These are phyloP conservation scores for Drosophila sp. DNA, from an alignment of 1,140 invertebrate genomes.

Conservation along the genomic window DNA sequence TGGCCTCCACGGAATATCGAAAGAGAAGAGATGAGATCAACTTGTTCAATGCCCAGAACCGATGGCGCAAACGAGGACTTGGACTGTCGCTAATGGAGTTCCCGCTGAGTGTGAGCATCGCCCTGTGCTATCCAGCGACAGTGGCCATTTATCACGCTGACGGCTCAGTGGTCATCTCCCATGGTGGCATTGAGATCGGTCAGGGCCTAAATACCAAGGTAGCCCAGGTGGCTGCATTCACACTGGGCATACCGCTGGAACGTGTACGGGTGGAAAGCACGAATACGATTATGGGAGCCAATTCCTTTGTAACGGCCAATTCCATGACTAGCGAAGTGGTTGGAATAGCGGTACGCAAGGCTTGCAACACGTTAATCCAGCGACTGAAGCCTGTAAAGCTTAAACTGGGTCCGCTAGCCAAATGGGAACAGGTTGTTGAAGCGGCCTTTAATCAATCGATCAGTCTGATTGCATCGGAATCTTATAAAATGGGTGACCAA, in stretches of 20 bases:
- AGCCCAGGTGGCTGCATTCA: conserved; percentile 91
- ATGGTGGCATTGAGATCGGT: conserved; percentile 90
- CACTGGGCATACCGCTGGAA: conserved; percentile 89
- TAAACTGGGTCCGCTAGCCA: conserved; percentile 85
- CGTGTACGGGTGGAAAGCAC: conserved; percentile 89
- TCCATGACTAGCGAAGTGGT: conserved; percentile 89
- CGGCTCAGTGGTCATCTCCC: conserved; percentile 88
- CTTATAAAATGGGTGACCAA: conserved; percentile 79
- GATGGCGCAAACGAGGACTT: conserved; percentile 89
- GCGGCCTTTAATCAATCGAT: conserved; percentile 86
- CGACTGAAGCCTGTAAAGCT: conserved; percentile 88
- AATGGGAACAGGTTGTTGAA: conserved; percentile 88
- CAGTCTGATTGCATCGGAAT: conserved; percentile 87
- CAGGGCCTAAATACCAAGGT: conserved; percentile 90
- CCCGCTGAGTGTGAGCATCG: conserved; percentile 85
- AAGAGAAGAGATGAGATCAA: conserved; percentile 85
- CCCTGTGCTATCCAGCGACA: conserved; percentile 85
- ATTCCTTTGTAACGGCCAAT: conserved; percentile 88
- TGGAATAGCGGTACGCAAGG: conserved; percentile 88
- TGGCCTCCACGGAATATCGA: conserved; percentile 85
- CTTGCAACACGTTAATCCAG: conserved; percentile 88
- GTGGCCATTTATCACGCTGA: conserved; percentile 88
- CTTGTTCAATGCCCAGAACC: conserved; percentile 87
- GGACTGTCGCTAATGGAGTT: conserved; percentile 87
- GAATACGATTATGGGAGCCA: conserved; percentile 88